Evolutionary conservation across 2,113 vertebrate genomes (phyloP).

Genomic region (Silurus glanis): DNA sequence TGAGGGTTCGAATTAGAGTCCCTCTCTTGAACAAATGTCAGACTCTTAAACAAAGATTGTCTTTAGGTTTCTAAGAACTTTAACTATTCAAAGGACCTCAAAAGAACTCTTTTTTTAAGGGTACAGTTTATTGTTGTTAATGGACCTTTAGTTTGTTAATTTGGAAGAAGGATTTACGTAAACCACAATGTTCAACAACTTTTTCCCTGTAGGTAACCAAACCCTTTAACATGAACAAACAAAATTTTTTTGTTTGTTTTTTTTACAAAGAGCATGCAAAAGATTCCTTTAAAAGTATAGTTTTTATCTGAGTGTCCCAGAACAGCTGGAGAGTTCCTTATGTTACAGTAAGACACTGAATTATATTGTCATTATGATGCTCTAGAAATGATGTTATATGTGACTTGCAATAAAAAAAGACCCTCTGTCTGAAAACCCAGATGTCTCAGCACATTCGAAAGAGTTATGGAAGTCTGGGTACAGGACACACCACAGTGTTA

Average conservation of each 20-base stretch:
- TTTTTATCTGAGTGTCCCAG: neutral
- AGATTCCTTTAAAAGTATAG: neutral
- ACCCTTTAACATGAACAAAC: neutral
- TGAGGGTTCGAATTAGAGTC: too few species aligned
- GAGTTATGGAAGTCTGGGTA: neutral
- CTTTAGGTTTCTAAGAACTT: neutral
- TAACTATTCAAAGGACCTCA: neutral
- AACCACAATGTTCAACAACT: neutral
- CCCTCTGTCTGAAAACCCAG: neutral
- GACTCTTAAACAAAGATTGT: neutral
- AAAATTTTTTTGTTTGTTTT: neutral
- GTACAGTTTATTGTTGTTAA: neutral
- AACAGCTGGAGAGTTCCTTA: neutral
- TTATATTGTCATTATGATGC: neutral
- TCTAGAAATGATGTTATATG: neutral
- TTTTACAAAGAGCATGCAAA: neutral
- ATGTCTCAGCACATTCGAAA: neutral
- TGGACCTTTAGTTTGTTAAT: neutral
- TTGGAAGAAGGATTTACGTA: neutral
- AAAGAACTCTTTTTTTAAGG: neutral
- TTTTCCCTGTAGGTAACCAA: neutral
- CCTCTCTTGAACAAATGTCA: neutral
- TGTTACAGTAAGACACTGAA: neutral
- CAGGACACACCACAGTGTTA: neutral
- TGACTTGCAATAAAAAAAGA: neutral